Evolutionary conservation across 2,797 vertebrate species (phyloP), one percentile per base, ranked within the genome.

Genomic region (Muscicapa striata): DNA sequence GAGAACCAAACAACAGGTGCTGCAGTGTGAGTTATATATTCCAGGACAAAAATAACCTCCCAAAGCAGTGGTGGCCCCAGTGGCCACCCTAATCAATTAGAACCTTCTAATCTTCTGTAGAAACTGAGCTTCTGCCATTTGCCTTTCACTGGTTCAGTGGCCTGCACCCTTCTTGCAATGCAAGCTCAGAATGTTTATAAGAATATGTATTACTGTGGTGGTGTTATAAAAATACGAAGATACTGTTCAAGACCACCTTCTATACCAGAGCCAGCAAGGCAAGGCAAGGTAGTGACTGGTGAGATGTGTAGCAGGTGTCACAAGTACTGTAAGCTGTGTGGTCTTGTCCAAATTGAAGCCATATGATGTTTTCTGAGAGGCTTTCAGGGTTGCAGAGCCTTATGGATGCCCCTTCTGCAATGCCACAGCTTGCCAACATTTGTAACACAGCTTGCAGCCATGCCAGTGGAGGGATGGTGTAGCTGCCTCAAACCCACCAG

Each of bases 321-420:
- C n/a, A 57, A 72, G 12, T 22, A 10, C 36, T 29, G 19, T 15
- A 46, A 40, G 0, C 1, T 78, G 78, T 87, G 83, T 87, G 86
- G 62, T 87, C 83, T 58, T 88, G 77, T 55, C 72, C 72, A 93
- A 27, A 88, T 13, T 5, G 14, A 85, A 91, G 72, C 26, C 79
- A 70, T 36, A 27, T 32, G n/a, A 83, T 38, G 13, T 57, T 93
- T 93, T 45, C 69, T 62, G 54, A 84, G 72, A 85, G 79, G 27
- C 30, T 72, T 81, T 79, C 23, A 30, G 67, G 43, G 13, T 11
- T 3, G 0, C 70, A 84, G n/a, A 75, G 9, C 30, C 32, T 64
- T 55, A 7, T 27, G 15, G 15, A 34, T 80, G 52, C 11, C 24
- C 46, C 22, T 62, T 73, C 43, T 64, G 19, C 19, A 63, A 30